Conservation (phyloP, 2,797 vertebrate genomes). For the Peromyscus melanophrys region DNA sequence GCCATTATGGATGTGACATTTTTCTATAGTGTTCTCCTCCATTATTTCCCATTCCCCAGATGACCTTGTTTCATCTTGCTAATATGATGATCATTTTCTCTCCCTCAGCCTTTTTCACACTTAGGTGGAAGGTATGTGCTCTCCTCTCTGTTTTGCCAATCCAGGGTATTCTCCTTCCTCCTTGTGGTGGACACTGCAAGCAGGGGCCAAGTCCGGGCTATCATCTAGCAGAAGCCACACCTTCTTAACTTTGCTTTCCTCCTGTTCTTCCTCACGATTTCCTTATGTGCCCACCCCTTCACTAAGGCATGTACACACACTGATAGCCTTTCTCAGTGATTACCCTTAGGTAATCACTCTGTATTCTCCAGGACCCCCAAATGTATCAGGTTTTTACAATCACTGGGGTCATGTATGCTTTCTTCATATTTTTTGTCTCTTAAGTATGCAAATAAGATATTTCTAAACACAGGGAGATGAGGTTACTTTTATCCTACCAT, state of each 20-base stretch:
- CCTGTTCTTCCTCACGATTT: not conserved
- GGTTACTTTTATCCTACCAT: not conserved
- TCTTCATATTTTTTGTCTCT: not conserved
- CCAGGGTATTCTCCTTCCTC: not conserved
- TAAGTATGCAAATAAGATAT: not conserved
- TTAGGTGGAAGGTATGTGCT: not conserved
- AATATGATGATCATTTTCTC: not conserved
- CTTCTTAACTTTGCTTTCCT: not conserved
- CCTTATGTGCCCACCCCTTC: not conserved
- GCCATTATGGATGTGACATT: not conserved
- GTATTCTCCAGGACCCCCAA: not conserved
- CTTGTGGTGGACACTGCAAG: not conserved
- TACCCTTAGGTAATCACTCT: not conserved
- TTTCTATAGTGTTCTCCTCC: not conserved
- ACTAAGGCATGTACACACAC: not conserved
- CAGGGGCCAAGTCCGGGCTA: not conserved
- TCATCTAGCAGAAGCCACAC: not conserved
- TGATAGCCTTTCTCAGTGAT: not conserved
- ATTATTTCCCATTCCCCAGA: not conserved
- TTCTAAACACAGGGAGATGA: not conserved
- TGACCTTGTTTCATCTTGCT: not conserved
- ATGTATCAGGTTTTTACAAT: not conserved
- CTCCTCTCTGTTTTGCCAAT: not conserved
- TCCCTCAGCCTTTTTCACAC: not conserved
- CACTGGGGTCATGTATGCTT: not conserved